phyloP scores from a whole-genome alignment of 1,140 invertebrate species.

The Anastrepha ludens region DNA sequence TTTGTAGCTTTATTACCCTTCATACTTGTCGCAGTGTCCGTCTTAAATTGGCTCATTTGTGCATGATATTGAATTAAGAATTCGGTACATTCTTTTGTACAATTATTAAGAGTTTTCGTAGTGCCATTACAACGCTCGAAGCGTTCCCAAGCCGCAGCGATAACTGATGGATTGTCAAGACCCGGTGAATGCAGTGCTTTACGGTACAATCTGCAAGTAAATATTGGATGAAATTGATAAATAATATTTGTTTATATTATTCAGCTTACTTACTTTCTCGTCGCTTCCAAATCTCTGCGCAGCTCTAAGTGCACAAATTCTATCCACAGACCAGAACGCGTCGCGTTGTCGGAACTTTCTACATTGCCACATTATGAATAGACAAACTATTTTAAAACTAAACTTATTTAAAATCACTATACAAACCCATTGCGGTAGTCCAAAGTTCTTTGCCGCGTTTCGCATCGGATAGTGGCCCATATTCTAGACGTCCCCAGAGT shows the following conservation, averaged over 20 bases:
- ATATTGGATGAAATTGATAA: neutral
- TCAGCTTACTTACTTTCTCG: conserved; percentile 57
- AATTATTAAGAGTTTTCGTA: conserved; percentile 54
- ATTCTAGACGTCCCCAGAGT: conserved; percentile 70
- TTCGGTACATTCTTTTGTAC: conserved; percentile 57
- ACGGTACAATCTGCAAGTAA: neutral
- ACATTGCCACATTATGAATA: conserved; percentile 9
- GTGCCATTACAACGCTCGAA: conserved; percentile 61
- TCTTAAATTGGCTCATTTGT: neutral
- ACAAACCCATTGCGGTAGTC: conserved; percentile 66
- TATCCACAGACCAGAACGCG: conserved; percentile 60
- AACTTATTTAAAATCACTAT: neutral
- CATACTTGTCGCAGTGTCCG: neutral
- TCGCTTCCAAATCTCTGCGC: conserved; percentile 55
- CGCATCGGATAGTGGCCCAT: conserved; percentile 59
- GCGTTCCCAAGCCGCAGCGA: conserved; percentile 59
- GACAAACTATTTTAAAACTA: neutral
- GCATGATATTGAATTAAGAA: conserved; percentile 12
- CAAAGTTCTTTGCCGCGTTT: conserved; percentile 62
- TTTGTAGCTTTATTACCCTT: conserved; percentile 53
- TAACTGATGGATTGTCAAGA: conserved; percentile 57
- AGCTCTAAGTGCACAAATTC: conserved; percentile 60
- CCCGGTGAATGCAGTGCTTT: conserved; percentile 59
- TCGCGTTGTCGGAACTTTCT: conserved; percentile 62
- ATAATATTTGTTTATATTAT: neutral